Evolutionary conservation across 1,140 invertebrate species (phyloP), one percentile per base, ranked within the genome.

Genomic region (Trichomalopsis sarcophagae): DNA sequence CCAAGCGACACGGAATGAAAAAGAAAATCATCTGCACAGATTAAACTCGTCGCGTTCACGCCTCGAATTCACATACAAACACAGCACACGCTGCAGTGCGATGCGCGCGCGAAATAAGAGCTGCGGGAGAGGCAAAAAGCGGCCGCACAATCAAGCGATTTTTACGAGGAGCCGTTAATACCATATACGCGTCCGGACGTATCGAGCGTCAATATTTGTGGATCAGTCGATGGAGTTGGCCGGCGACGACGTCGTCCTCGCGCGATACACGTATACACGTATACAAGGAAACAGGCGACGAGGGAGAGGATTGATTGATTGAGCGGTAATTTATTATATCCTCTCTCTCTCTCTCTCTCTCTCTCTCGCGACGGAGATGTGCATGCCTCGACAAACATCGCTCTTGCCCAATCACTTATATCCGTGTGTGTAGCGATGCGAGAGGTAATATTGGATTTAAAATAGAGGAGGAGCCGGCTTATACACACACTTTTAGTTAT

Each of bases 81-180:
- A 62, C 17, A n/a, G 21, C n/a, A 6, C 33, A 27, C 55, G 21
- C 47, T 40, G 40, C 40, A 44, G 11, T 17, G 0, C 13, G 6
- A n/a, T 21, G 55, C 55, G 21, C 17, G 2, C 4, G 6, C 1
- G 27, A 27, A n/a, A 21, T 21, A 33, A 23, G 11, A 78, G 9
- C 5, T 27, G 27, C 27, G 9, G 30, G 11, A 40, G 36, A 40
- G 9, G 40, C 7, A 74, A 40, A 82, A 75, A 40, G 44, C 17
- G 82, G 84, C 87, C 87, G 27, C 50, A 87, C 88, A 89, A 90
- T 90, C 88, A 89, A 89, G 89, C 86, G 87, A 90, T 89, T 90
- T 90, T 89, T 90, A 89, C 87, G 89, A 90, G 86, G 76, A 87
- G 86, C 85, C 82, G 87, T 90, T 88, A 89, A 80, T 40, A 13